Conservation (phyloP, 2,888 invertebrate species). For the Drosophila quasianomalipes region DNA sequence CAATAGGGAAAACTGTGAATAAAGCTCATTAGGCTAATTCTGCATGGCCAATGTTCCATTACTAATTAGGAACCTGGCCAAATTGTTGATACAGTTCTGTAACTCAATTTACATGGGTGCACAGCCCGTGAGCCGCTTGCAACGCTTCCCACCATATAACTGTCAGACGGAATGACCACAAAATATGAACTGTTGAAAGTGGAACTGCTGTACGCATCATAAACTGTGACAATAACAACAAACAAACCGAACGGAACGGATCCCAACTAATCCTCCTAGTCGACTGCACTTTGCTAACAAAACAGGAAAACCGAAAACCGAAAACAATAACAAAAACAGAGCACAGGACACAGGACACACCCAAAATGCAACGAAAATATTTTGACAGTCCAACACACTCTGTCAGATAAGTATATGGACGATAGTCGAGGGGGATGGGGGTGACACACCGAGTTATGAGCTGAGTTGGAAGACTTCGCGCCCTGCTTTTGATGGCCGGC, state of each 20-base stretch:
- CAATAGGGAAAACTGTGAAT: constrained; percentile 5
- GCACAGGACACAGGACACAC: constrained; percentile 58
- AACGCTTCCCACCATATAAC: constrained; percentile 69
- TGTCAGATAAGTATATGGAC: constrained; percentile 19
- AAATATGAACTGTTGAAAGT: constrained; percentile 77
- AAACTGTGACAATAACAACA: constrained; percentile 75
- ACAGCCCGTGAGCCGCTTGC: constrained; percentile 44
- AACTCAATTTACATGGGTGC: neutral
- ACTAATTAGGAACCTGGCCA: constrained; percentile 66
- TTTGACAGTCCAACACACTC: constrained; percentile 71
- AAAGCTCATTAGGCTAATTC: constrained; percentile 50
- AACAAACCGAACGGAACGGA: constrained; percentile 49
- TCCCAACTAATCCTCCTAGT: constrained; percentile 69
- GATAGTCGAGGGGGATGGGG: constrained; percentile 11
- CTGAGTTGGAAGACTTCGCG: constrained; percentile 45
- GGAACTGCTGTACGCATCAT: constrained; percentile 69
- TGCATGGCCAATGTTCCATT: constrained; percentile 47
- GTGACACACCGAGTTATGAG: constrained; percentile 56
- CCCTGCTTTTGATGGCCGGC: constrained; percentile 59
- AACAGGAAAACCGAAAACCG: constrained; percentile 55
- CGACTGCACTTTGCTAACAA: constrained; percentile 74
- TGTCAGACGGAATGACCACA: constrained; percentile 61
- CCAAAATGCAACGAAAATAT: constrained; percentile 79
- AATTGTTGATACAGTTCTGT: constrained; percentile 11
- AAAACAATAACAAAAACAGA: constrained; percentile 42